These are phyloP conservation scores for Neoscelio sp. DNA, from an alignment of 2,888 invertebrate species.

Conservation along the genomic window DNA sequence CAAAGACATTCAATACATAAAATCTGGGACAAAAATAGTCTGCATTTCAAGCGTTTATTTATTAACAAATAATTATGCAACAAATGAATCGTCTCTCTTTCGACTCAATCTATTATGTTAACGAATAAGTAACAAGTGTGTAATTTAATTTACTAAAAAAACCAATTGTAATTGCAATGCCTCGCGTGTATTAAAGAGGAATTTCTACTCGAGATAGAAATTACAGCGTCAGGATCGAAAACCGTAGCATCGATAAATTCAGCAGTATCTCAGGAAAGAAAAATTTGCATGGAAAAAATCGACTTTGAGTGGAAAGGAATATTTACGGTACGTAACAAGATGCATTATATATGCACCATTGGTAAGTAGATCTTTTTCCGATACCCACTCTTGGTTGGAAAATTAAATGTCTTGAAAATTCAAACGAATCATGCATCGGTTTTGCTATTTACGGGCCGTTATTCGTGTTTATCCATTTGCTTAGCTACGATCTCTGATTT, in stretches of 20 bases:
- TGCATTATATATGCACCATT: conserved; percentile 44
- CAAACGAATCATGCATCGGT: conserved; percentile 36
- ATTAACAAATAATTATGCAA: too few species aligned
- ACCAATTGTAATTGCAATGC: too few species aligned
- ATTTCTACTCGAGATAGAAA: neutral
- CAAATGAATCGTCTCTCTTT: too few species aligned
- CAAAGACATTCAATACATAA: too few species aligned
- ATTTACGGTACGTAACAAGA: conserved; percentile 45
- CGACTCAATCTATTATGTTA: too few species aligned
- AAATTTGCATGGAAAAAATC: conserved; percentile 38
- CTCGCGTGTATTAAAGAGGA: too few species aligned
- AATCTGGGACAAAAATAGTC: too few species aligned
- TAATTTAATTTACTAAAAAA: too few species aligned
- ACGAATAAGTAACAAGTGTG: too few species aligned
- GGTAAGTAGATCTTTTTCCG: conserved; percentile 64
- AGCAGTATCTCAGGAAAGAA: conserved; percentile 2
- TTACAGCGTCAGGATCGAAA: conserved; percentile 1
- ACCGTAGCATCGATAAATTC: conserved; percentile 19
- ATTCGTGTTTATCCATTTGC: conserved; percentile 33
- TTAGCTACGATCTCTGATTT: conserved; percentile 7
- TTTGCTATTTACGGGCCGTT: conserved; percentile 28
- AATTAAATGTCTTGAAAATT: conserved; percentile 60
- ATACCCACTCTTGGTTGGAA: conserved; percentile 45
- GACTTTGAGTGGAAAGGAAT: conserved; percentile 25
- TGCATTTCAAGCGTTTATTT: too few species aligned